Evolutionary conservation across 2,113 vertebrate species (phyloP), one percentile per base, ranked within the genome.

Genomic region (Rhinoderma darwinii): DNA sequence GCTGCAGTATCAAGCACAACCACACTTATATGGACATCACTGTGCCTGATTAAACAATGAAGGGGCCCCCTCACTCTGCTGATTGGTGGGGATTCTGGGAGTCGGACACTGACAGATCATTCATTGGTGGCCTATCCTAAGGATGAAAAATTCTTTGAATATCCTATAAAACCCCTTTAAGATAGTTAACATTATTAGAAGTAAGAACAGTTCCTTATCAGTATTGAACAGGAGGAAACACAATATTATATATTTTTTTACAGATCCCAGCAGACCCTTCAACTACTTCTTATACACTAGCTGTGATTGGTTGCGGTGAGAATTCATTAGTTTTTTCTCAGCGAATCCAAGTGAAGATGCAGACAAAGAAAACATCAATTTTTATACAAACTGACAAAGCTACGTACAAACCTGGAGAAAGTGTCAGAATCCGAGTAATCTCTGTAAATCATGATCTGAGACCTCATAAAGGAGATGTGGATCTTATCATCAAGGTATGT

Each of bases 381-480:
- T 91, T 95, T 83, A 92, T 95, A 4, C 93, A 95, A 89, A 95
- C 92, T 0, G 93, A 95, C 92, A 94, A 93, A 73, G 4, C 30
- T 17, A 82, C 22, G 14, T 95, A 95, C 76, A 88, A 66, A 30
- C 92, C 94, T 0, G 92, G 93, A 8, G 92, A 95, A 89, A 5
- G 1, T 14, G 93, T 95, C 47, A 94, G 90, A 85, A 90, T 95
- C 78, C 81, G 93, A 59, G 89, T 59, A 0, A 86, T 95, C 74
- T 89, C 91, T 54, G 4, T 94, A 6, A 74, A 59, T 1, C 79
- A 70, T 1, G 89, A 93, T 1, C 89, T 92, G 39, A 92, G 84
- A 22, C 92, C 94, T 0, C 59, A n/a, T 47, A 8, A 27, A 20
- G 63, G 88, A 73, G 54, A 89, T 0, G 86, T 92, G 56, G 78